phyloP scores from a whole-genome alignment of 2,888 invertebrate species.

The Parnassius apollo region DNA sequence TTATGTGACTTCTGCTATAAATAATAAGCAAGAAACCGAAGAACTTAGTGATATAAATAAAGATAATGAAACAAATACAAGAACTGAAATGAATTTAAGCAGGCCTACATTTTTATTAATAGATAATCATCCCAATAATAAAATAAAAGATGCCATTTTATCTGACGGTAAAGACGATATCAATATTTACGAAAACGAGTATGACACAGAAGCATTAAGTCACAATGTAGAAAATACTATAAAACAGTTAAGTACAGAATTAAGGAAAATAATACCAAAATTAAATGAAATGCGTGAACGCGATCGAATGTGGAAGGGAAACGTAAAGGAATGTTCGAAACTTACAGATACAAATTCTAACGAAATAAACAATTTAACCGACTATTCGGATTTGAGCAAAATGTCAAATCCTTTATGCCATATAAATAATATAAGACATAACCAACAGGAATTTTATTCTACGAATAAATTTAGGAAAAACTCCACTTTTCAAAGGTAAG shows the following conservation, averaged over 20 bases:
- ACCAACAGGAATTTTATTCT: constrained; percentile 20
- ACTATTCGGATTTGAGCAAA: background rate
- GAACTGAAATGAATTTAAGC: constrained; percentile 67
- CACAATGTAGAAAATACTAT: constrained; percentile 72
- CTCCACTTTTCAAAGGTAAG: constrained; percentile 33
- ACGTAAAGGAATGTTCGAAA: constrained; percentile 40
- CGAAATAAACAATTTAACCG: constrained; percentile 48
- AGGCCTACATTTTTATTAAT: constrained; percentile 73
- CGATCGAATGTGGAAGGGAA: constrained; percentile 62
- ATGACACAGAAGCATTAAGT: constrained; percentile 64
- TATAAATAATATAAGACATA: constrained; percentile 16
- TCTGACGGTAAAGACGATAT: constrained; percentile 82
- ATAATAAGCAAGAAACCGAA: constrained; percentile 38
- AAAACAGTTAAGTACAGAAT: constrained; percentile 70
- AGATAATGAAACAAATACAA: constrained; percentile 65
- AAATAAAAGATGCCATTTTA: constrained; percentile 81
- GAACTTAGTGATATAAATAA: constrained; percentile 51
- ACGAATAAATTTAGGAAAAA: constrained; percentile 28
- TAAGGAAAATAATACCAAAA: constrained; percentile 74
- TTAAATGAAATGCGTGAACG: constrained; percentile 73
- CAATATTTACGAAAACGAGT: constrained; percentile 59
- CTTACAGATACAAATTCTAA: constrained; percentile 62
- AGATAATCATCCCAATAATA: constrained; percentile 62
- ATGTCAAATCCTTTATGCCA: constrained; percentile 8
- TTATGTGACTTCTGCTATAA: constrained; percentile 32